Conservation (phyloP, 2,797 vertebrate species). For the Anniella stebbinsi region DNA sequence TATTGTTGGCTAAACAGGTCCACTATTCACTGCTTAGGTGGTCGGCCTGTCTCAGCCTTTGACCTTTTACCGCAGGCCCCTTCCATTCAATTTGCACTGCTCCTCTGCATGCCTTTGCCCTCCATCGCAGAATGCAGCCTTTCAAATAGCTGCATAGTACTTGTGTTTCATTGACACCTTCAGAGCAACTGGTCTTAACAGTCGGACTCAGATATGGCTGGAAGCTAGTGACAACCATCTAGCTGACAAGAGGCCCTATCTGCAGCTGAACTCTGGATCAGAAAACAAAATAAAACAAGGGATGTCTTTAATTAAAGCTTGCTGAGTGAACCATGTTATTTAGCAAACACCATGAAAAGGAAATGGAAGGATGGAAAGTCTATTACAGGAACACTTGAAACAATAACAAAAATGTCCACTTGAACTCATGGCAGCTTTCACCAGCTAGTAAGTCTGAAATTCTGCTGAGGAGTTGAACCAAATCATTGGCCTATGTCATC, state of each 20-base stretch:
- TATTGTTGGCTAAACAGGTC: constrained; percentile 30
- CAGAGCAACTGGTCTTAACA: not conserved
- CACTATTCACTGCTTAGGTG: constrained; percentile 32
- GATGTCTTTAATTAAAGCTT: not conserved
- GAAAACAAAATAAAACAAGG: not conserved
- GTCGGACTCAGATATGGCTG: not conserved
- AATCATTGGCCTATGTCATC: not conserved
- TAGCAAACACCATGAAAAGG: not conserved
- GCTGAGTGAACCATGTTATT: not conserved
- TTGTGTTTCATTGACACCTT: not conserved
- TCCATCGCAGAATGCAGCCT: constrained; percentile 16
- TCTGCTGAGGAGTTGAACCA: not conserved
- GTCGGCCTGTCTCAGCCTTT: constrained; percentile 31
- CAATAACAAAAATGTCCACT: not conserved
- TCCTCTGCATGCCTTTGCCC: constrained; percentile 17
- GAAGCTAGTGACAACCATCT: not conserved
- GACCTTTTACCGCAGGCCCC: constrained; percentile 31
- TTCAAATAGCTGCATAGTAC: not conserved
- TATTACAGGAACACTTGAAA: not conserved
- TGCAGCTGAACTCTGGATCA: not conserved
- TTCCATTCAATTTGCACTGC: constrained; percentile 13
- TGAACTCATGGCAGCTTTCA: not conserved
- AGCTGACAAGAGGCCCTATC: not conserved
- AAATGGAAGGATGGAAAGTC: not conserved
- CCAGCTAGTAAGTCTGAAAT: not conserved